Conservation (phyloP, 2,888 invertebrate species). For the Rambutsinella grinnellia region DNA sequence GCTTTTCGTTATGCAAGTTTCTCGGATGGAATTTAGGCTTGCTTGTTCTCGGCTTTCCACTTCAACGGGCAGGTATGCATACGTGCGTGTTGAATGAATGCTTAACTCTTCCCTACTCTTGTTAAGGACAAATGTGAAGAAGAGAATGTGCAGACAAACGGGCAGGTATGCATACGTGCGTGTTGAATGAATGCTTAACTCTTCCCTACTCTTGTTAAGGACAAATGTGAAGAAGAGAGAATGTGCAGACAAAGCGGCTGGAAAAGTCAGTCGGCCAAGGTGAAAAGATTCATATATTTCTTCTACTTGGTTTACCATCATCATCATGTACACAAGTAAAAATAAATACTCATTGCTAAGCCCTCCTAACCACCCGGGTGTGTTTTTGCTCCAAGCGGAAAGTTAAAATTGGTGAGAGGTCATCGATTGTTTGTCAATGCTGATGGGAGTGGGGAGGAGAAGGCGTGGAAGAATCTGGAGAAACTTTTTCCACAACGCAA, state of each 20-base stretch:
- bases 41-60: constrained; percentile 27
- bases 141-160: too few species aligned
- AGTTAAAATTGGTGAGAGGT: constrained; percentile 14
- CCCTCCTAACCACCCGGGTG: not conserved
- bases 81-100: not conserved
- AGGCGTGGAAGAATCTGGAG: not conserved
- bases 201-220: not conserved
- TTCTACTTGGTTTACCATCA: not conserved
- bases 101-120: not conserved
- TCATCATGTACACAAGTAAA: not conserved
- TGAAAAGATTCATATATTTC: not conserved
- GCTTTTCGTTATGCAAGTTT: not conserved
- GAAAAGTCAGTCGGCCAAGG: constrained; percentile 46
- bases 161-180: not conserved
- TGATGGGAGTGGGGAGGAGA: not conserved
- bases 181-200: not conserved
- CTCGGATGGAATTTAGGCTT: not conserved
- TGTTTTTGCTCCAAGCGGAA: not conserved
- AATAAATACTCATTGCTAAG: not conserved
- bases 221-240: not conserved
- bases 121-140: too few species aligned
- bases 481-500: constrained; percentile 7
- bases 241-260: not conserved
- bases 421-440: constrained; percentile 15
- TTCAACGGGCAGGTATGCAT: not conserved